Evolutionary conservation across 2,797 vertebrate species (phyloP).

Genomic region (Carduelis carduelis): DNA sequence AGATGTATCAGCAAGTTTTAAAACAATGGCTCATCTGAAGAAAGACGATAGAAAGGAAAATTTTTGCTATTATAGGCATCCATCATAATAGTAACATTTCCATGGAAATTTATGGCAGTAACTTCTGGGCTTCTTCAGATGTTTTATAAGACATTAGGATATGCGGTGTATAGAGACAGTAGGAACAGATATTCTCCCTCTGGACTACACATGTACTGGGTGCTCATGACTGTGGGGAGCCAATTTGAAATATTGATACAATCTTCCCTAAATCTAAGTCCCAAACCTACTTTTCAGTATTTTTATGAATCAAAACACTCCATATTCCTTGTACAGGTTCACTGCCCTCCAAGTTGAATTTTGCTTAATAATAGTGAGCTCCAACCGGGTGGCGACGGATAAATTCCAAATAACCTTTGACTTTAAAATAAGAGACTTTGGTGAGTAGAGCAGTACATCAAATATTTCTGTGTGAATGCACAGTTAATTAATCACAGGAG

Average conservation of each 20-base stretch:
- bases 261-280: neutral
- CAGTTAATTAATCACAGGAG: neutral
- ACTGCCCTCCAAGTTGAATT: neutral
- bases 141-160: neutral
- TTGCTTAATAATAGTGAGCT: neutral
- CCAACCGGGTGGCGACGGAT: fast-evolving
- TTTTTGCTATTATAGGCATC: neutral
- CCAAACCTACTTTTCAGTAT: neutral
- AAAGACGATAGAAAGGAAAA: neutral
- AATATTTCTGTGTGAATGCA: conserved; percentile 20
- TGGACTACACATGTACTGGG: neutral
- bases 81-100: neutral
- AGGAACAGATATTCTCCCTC: neutral
- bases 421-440: neutral
- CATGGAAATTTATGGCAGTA: neutral
- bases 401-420: conserved; percentile 22
- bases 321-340: neutral
- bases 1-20: neutral
- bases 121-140: neutral
- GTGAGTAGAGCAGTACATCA: neutral
- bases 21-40: neutral
- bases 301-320: neutral
- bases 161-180: neutral
- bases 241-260: neutral
- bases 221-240: neutral